Evolutionary conservation across 2,113 vertebrate species (phyloP).

Genomic region (Xerus inauris): DNA sequence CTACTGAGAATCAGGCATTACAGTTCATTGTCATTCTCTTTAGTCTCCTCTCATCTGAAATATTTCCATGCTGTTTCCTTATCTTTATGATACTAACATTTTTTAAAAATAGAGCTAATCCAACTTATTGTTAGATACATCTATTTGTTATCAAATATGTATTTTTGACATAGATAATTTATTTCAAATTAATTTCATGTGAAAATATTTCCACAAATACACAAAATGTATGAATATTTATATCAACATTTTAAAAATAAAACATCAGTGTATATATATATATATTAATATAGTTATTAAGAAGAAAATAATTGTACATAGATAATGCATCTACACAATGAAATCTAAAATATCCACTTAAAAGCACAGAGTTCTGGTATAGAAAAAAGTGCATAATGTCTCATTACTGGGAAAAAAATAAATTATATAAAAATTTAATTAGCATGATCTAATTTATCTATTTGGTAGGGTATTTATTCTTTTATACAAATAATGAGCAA

Average conservation of each 20-base stretch:
- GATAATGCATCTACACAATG: neutral
- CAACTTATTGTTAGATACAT: neutral
- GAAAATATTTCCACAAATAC: neutral
- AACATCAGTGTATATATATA: neutral
- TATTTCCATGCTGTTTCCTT: neutral
- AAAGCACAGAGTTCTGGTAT: neutral
- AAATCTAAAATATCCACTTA: neutral
- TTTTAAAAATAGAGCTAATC: neutral
- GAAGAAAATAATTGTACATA: neutral
- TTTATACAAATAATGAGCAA: neutral
- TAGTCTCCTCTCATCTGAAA: slow-evolving; percentile 1
- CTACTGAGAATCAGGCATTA: neutral
- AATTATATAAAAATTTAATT: neutral
- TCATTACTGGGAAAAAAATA: neutral
- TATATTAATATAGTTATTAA: neutral
- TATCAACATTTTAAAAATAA: neutral
- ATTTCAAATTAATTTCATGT: neutral
- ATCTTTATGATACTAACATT: neutral
- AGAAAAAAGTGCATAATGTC: neutral
- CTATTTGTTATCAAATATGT: neutral
- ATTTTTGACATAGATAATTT: slow-evolving; percentile 25
- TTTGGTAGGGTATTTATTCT: neutral
- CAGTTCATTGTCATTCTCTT: neutral
- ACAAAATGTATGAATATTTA: neutral
- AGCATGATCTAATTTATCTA: neutral